Conservation (phyloP, 1,140 invertebrate species). For the Brachionus rotundiformis region DNA sequence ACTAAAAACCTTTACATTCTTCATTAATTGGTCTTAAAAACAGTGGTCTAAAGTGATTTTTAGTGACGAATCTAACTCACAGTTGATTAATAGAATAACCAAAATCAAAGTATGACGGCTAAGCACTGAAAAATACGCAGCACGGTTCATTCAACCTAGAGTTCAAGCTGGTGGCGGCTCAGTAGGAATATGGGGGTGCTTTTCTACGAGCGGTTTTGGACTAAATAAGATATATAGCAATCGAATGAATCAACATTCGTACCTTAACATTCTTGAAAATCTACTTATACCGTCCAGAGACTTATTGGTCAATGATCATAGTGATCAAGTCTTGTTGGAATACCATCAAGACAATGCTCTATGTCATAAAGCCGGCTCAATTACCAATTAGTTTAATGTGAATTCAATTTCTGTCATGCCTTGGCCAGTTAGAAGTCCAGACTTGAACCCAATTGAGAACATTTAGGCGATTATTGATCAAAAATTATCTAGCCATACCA, state of each 20-base stretch:
- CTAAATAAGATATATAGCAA: not conserved
- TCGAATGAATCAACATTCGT: too few species aligned
- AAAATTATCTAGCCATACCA: slow-evolving; percentile 16
- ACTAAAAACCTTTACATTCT: not conserved
- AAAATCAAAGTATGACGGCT: not conserved
- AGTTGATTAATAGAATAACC: too few species aligned
- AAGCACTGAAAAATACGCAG: not conserved
- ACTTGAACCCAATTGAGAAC: slow-evolving; percentile 52
- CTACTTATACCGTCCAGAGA: not conserved
- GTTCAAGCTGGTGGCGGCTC: not conserved
- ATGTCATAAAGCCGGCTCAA: slow-evolving; percentile 28
- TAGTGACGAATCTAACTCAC: too few species aligned
- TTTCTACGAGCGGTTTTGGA: too few species aligned
- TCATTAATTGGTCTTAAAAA: too few species aligned
- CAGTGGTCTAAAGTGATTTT: too few species aligned
- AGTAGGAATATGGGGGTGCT: not conserved
- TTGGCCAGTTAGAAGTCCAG: slow-evolving; percentile 42
- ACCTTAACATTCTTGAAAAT: not conserved
- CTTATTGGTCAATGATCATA: not conserved
- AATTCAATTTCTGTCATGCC: slow-evolving; percentile 12
- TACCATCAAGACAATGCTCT: slow-evolving; percentile 50
- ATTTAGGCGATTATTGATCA: slow-evolving; percentile 34
- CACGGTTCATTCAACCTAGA: too few species aligned
- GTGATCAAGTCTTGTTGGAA: not conserved
- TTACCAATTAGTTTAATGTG: slow-evolving; percentile 13